Conservation (phyloP, 2,797 vertebrate genomes). For the Platalea minor region DNA sequence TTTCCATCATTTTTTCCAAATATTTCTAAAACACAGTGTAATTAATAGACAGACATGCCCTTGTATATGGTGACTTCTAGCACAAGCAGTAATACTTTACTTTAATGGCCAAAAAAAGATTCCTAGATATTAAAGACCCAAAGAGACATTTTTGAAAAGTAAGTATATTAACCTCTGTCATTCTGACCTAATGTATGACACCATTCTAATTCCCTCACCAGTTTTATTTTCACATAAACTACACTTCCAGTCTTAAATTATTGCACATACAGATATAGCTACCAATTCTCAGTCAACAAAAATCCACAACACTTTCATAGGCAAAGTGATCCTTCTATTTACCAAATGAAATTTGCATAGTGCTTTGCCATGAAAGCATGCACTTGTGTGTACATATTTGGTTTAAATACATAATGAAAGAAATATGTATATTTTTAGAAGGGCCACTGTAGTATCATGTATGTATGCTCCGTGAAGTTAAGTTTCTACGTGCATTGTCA, state of each 20-base stretch:
- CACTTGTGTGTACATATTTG: neutral
- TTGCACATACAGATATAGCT: neutral
- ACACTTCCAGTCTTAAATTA: neutral
- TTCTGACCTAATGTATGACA: neutral
- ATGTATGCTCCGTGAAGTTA: neutral
- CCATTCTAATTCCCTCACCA: neutral
- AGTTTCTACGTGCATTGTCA: rapidly evolving
- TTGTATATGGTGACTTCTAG: neutral
- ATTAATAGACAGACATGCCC: neutral
- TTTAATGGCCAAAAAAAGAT: neutral
- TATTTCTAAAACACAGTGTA: neutral
- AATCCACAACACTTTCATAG: neutral
- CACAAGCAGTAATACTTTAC: neutral
- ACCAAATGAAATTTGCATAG: neutral
- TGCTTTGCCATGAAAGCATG: neutral
- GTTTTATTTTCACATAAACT: neutral
- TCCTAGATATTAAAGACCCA: neutral
- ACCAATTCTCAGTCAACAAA: neutral
- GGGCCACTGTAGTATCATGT: neutral
- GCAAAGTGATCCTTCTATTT: neutral
- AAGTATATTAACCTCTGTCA: neutral
- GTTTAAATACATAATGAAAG: neutral
- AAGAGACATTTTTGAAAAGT: neutral
- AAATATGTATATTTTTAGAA: neutral
- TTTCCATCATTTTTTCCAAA: neutral